These are phyloP conservation scores for Oceanites oceanicus DNA, from an alignment of 2,113 vertebrate genomes.

Conservation along the genomic window DNA sequence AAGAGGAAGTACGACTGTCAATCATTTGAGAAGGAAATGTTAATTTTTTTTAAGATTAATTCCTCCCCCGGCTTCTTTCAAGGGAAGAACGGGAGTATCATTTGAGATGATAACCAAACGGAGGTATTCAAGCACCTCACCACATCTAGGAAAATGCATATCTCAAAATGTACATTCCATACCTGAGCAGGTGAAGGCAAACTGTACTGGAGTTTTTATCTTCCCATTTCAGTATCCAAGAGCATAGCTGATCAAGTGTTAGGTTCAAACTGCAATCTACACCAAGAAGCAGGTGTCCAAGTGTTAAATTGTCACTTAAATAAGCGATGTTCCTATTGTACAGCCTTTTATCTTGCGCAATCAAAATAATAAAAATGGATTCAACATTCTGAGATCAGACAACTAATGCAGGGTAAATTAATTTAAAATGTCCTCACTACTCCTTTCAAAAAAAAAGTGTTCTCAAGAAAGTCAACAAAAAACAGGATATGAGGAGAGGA, in stretches of 20 bases:
- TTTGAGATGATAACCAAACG: neutral
- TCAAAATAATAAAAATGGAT: neutral
- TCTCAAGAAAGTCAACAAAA: neutral
- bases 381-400: neutral
- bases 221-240: neutral
- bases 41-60: neutral
- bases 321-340: neutral
- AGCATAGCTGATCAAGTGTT: neutral
- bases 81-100: neutral
- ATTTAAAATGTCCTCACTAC: neutral
- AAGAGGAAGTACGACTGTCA: neutral
- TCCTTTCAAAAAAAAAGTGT: neutral
- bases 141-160: rapidly evolving
- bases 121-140: neutral
- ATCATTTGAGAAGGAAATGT: neutral
- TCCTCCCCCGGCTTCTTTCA: neutral
- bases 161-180: neutral
- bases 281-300: neutral
- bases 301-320: neutral
- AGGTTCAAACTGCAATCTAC: neutral
- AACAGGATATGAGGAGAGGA: rapidly evolving
- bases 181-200: neutral
- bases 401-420: neutral
- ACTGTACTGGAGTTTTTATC: neutral
- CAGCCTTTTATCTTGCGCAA: neutral